Evolutionary conservation across 2,888 invertebrate genomes (phyloP), one percentile per base, ranked within the genome.

Genomic region (Tyria jacobaeae): DNA sequence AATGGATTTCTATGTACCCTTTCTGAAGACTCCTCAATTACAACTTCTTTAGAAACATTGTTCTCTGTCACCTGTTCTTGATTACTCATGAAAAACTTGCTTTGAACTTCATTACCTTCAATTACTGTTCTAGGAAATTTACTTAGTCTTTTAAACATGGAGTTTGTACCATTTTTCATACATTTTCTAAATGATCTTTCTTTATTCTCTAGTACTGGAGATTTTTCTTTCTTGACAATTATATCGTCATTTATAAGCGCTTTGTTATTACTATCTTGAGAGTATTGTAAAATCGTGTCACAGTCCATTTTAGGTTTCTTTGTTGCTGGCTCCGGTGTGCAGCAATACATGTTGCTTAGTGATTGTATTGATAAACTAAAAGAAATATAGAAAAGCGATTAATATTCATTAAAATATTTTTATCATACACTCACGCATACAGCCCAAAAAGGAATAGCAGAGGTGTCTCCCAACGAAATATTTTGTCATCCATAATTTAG

Each of bases 21-120:
- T 39, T 88, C 86, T 0, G 85, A 84, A 12, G 88, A 86, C 67
- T 86, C 85, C 56, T 86, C 83, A 55, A 83, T 73, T 10, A 64
- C 75, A 35, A 80, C 70, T 70, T 75, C 74, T 60, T 72, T 76
- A n/a, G 82, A 81, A 7, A 62, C 55, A 49, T 74, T 66, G n/a
- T 3, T 59, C 0, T 72, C 69, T 51, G 24, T 51, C 2, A 21
- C 14, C 9, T 17, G 25, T 0, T 62, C 69, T 47, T 70, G 66
- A 3, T 41, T 67, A 4, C 15, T 67, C 12, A 60, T 63, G 75
- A 96, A 96, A 81, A 95, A 96, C 60, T 95, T 94, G 75, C 96
- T 96, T 75, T 95, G 94, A 4, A 96, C 94, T n/a, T 95, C 83
- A 77, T 90, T 86, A 56, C 86, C 81, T 58, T 88, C 88, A 58